phyloP scores from a whole-genome alignment of 2,797 vertebrate genomes.

The Tragelaphus eurycerus region DNA sequence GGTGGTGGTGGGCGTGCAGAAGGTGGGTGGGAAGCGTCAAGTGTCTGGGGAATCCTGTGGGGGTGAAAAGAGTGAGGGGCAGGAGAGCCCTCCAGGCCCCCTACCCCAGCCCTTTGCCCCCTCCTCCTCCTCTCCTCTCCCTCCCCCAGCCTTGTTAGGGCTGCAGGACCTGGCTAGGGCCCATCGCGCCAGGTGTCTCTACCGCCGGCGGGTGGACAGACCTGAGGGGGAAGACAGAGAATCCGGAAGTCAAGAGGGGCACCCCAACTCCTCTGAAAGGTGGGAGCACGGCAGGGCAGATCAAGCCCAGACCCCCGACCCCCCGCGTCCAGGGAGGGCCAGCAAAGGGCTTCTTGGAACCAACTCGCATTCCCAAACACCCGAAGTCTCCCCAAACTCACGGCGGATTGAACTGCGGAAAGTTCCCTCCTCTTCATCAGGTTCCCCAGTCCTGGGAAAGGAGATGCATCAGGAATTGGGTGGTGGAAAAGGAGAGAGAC shows the following conservation, averaged over 20 bases:
- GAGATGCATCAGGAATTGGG: neutral
- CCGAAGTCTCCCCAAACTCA: conserved; percentile 70
- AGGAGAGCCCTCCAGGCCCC: neutral
- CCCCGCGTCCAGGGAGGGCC: neutral
- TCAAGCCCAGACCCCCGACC: neutral
- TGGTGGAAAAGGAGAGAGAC: neutral
- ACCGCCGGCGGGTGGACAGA: conserved; percentile 71
- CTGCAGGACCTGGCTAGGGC: conserved; percentile 46
- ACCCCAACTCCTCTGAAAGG: neutral
- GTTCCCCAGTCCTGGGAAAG: conserved; percentile 80
- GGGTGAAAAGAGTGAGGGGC: neutral
- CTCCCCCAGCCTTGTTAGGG: neutral
- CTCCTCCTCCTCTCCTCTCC: neutral
- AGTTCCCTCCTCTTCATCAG: conserved; percentile 83
- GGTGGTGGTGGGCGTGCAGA: neutral
- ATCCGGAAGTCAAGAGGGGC: neutral
- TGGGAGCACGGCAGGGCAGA: neutral
- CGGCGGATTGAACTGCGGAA: conserved; percentile 83
- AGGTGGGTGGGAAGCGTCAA: neutral
- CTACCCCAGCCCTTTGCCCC: neutral
- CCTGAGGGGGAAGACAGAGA: conserved; percentile 38
- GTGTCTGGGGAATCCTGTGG: conserved; percentile 2
- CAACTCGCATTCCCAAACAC: neutral
- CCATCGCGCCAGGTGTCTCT: conserved; percentile 47
- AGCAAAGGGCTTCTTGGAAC: neutral